Base-by-base conservation (phyloP, 2,888 invertebrate genomes). In the Merodon equestris region DNA sequence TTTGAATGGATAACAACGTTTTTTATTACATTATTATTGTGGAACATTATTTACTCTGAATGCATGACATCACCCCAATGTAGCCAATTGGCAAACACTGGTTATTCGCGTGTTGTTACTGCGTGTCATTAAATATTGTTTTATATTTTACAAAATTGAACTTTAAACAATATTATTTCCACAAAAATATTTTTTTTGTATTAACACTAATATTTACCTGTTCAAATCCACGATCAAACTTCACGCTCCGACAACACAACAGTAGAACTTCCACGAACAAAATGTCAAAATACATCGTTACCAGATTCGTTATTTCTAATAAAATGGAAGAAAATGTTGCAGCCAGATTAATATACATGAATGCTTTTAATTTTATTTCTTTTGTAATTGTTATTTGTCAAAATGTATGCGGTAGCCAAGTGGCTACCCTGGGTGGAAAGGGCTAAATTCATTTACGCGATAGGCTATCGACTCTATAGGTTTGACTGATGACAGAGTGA, bases 11-110 rank as follows among this genome's bases (percentile, higher is more conserved):
- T 48, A 12, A 48, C 48, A 19, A 48, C 17, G 9, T 48, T 5
- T 19, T 48, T 48, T 48, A 48, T 48, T 27, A 1, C 18, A 19
- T 18, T 48, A 5, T 19, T 18, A 48, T 2, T 48, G 19, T n/a
- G 19, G 27, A 7, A 27, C 27, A 27, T n/a, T 5, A 1, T 18
- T 14, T 48, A 18, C 48, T 48, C 19, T 48, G 18, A 54, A 40
- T 54, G 54, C 42, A 19, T 17, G 13, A 54, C 1, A 54, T 13
- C 53, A 53, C 36, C 51, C 14, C 51, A 51, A 51, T 51, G 51
- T 51, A 48, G 17, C 38, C 17, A 53, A n/a, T 53, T 18, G 40
- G 38, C 40, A 40, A 54, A 17, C 40, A 40, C 54, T 54, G 40
- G 54, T 19, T 13, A 54, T 40, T 54, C 40, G 54, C 12, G 54